These are phyloP conservation scores for Orbicella faveolata DNA, from an alignment of 64 coral and sea anemone genomes.

Conservation along the genomic window DNA sequence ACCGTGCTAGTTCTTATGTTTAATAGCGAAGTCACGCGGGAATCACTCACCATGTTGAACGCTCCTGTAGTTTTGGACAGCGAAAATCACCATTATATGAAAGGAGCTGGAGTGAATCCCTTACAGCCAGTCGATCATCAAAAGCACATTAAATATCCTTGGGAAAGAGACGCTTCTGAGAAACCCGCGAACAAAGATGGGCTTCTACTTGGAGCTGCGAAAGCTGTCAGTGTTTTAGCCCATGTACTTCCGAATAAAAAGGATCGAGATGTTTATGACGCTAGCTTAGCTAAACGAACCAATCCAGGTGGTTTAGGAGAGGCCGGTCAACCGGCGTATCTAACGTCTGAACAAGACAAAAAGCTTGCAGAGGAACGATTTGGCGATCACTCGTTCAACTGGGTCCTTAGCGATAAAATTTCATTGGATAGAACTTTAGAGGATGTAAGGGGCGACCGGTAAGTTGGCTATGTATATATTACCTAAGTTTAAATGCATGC, in stretches of 20 bases:
- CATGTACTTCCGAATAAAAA: constrained; percentile 67
- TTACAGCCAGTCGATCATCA: constrained; percentile 67
- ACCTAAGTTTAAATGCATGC: too few species aligned
- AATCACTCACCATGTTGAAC: constrained; percentile 91
- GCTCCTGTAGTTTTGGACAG: constrained; percentile 69
- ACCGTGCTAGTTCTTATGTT: constrained; percentile 91
- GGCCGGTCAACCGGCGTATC: constrained; percentile 81
- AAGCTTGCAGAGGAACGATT: constrained; percentile 89
- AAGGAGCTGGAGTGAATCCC: constrained; percentile 88
- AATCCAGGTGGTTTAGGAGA: constrained; percentile 84
- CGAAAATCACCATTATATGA: constrained; percentile 85
- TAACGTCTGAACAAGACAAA: constrained; percentile 83
- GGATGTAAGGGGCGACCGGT: constrained; percentile 82
- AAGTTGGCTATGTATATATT: constrained; percentile 6
- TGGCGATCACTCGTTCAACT: constrained; percentile 96
- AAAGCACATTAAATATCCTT: constrained; percentile 95
- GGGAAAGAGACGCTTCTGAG: constrained; percentile 66
- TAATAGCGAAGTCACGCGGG: constrained; percentile 85
- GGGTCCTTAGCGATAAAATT: constrained; percentile 94
- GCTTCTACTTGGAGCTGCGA: constrained; percentile 67
- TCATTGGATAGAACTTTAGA: constrained; percentile 92
- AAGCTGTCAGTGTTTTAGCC: constrained; percentile 65
- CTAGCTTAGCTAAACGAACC: constrained; percentile 73
- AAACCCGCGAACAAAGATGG: constrained; percentile 29
- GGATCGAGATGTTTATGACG: constrained; percentile 69